Evolutionary conservation across 1,140 invertebrate genomes (phyloP).

Genomic region (Danaus plexippus): DNA sequence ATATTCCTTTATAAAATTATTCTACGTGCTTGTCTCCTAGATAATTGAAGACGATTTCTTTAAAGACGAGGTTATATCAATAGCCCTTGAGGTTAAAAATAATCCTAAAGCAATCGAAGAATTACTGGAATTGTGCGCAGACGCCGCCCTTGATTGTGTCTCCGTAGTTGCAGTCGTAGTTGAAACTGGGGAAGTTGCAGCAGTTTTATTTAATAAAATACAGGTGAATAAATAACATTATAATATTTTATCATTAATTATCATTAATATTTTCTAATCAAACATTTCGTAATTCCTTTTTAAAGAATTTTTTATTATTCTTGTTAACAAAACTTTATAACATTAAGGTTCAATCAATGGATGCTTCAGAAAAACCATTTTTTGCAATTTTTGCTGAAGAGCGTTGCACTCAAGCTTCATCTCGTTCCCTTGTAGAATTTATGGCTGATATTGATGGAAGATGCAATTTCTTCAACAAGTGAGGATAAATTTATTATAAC

Average conservation of each 20-base stretch:
- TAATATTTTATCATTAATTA: no score
- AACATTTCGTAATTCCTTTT: no score
- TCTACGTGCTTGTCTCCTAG: slow-evolving; percentile 23
- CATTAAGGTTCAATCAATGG: slow-evolving; percentile 35
- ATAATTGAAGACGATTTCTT: slow-evolving; percentile 74
- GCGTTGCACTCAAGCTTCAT: slow-evolving; percentile 69
- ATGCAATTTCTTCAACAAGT: slow-evolving; percentile 74
- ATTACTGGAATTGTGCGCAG: slow-evolving; percentile 72
- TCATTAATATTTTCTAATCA: no score
- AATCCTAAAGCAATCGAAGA: slow-evolving; percentile 71
- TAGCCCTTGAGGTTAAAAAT: slow-evolving; percentile 71
- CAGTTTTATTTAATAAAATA: slow-evolving; percentile 78
- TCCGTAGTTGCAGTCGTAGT: slow-evolving; percentile 74
- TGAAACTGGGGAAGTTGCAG: slow-evolving; percentile 68
- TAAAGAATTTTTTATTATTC: no score
- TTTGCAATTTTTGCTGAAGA: slow-evolving; percentile 74
- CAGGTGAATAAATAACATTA: slow-evolving; percentile 54
- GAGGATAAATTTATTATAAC: no score
- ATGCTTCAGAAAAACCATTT: slow-evolving; percentile 65
- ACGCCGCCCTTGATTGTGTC: slow-evolving; percentile 75
- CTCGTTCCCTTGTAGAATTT: slow-evolving; percentile 72
- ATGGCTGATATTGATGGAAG: slow-evolving; percentile 73
- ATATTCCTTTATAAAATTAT: no score
- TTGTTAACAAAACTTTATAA: no score
- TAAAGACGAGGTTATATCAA: slow-evolving; percentile 71